Evolutionary conservation across 2,113 vertebrate genomes (phyloP), one percentile per base, ranked within the genome.

Genomic region (Paralichthys olivaceus): DNA sequence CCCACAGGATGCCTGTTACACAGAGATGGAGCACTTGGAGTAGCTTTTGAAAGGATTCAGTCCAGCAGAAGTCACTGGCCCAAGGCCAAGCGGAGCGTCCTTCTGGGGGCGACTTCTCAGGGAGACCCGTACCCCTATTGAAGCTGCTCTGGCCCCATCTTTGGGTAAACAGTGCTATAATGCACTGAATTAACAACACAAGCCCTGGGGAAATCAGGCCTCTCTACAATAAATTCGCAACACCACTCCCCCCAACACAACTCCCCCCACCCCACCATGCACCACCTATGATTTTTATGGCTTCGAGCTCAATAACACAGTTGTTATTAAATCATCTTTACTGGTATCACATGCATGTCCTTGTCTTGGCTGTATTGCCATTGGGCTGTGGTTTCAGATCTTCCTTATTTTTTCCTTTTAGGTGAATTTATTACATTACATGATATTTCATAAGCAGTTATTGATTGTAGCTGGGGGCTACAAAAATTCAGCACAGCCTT

Each of bases 191-290:
- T 87, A 92, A 84, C 87, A 89, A 79, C 78, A 75, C 14, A 51
- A 73, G 68, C 92, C 76, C 89, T 54, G 32, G 90, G 91, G 91
- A 93, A 93, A 93, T 93, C 89, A 93, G 80, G 79, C 81, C 72
- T 77, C 67, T 75, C 71, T 67, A 78, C 86, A 83, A 88, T 90
- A 91, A 90, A 92, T 84, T 81, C 67, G 55, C 75, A 78, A 34
- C 74, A 70, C 83, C 17, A 51, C 45, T 49, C 69, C 60, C n/a
- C 43, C 34, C n/a, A 7, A 29, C 28, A 29, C 28, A n/a, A n/a
- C n/a, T n/a, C n/a, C n/a, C 49, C 54, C 34, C 23, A 4, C 49
- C 57, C 51, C 54, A 57, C 68, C 81, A 70, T 58, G 47, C 67
- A 72, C 65, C 56, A 66, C 45, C 58, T 4, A 19, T 83, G 72